A percentile compares a stretch with the other conserved stretches of the same genome.
Conservation (phyloP, 2,888 invertebrate species). For the Eupithecia pulchellata region DNA sequence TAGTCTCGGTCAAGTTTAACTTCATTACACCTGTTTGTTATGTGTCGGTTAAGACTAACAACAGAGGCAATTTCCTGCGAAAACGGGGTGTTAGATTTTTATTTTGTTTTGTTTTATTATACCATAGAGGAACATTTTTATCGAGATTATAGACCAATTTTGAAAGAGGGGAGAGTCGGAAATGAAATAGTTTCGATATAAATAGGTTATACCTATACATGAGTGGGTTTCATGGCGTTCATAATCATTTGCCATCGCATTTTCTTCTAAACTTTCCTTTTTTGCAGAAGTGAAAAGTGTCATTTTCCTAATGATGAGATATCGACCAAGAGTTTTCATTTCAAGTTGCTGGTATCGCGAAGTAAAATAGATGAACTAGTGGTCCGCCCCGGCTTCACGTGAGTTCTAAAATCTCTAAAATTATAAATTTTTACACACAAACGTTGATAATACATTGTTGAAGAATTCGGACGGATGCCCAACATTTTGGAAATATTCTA, state of each 20-base stretch:
- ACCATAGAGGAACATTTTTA: too few species aligned
- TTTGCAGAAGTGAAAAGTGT: not conserved
- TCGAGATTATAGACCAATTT: too few species aligned
- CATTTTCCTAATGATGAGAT: constrained; percentile 2
- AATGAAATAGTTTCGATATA: not conserved
- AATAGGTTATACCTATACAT: not conserved
- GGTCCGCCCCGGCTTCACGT: too few species aligned
- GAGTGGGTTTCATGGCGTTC: not conserved
- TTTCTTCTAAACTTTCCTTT: not conserved
- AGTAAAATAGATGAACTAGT: too few species aligned
- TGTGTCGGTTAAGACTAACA: not conserved
- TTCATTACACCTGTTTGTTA: not conserved
- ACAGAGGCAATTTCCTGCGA: not conserved
- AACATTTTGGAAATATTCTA: too few species aligned
- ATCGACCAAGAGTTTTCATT: not conserved
- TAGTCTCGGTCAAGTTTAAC: constrained; percentile 8
- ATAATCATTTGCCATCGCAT: constrained; percentile 1
- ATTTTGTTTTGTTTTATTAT: too few species aligned
- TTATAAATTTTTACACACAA: too few species aligned
- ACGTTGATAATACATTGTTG: too few species aligned
- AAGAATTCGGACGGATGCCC: too few species aligned
- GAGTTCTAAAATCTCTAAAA: too few species aligned
- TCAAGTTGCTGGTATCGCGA: not conserved
- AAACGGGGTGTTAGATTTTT: not conserved
- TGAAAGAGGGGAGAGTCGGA: too few species aligned